phyloP scores from a whole-genome alignment of 2,888 invertebrate genomes.

The Ormia ochracea region DNA sequence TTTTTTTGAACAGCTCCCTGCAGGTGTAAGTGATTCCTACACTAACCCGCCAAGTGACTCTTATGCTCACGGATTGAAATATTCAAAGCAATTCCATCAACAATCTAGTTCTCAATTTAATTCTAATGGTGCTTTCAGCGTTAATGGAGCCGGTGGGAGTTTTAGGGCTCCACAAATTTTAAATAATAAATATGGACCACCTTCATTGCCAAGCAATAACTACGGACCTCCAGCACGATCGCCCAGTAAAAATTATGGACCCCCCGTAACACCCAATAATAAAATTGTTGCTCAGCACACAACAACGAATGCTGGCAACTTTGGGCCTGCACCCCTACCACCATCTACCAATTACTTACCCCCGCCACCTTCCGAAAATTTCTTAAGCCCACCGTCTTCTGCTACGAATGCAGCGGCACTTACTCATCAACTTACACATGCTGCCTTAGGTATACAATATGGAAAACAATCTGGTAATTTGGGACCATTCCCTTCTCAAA shows the following conservation, averaged over 20 bases:
- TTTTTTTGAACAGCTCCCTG: constrained; percentile 71
- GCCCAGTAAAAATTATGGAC: constrained; percentile 44
- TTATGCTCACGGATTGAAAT: constrained; percentile 73
- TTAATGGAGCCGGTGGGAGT: constrained; percentile 78
- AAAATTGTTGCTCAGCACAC: too few relatives aligned
- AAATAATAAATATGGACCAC: constrained; percentile 28
- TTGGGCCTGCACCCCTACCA: too few relatives aligned
- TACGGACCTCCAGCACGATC: constrained; percentile 60
- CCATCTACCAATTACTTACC: too few relatives aligned
- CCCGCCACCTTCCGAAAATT: constrained; percentile 26
- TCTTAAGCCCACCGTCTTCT: constrained; percentile 73
- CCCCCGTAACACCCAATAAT: constrained; percentile 12
- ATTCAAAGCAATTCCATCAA: constrained; percentile 69
- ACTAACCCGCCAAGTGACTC: constrained; percentile 77
- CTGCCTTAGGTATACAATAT: constrained; percentile 71
- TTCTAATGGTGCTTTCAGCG: constrained; percentile 16
- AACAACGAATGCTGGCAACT: too few relatives aligned
- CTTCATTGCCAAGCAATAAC: constrained; percentile 66
- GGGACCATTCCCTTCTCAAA: constrained; percentile 67
- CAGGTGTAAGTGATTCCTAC: constrained; percentile 74
- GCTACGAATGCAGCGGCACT: constrained; percentile 73
- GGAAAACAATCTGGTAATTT: constrained; percentile 71
- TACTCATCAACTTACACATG: constrained; percentile 59
- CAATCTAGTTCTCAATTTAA: not conserved
- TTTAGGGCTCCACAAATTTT: constrained; percentile 36